Base-by-base conservation (phyloP, 2,888 invertebrate genomes). In the Aethes cnicana region DNA sequence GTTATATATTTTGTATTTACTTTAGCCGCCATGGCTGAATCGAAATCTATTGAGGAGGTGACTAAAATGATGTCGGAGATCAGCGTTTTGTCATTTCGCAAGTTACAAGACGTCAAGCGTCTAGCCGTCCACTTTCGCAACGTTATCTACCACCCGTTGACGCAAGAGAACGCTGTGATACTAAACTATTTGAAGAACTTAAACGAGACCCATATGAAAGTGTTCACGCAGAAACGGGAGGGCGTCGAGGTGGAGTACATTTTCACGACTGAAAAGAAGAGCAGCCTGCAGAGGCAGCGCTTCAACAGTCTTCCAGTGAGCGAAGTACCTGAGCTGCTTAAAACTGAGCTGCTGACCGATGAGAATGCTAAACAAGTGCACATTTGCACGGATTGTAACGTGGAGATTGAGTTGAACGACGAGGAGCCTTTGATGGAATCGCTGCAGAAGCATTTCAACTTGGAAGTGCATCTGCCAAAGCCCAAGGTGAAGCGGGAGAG, bases 351-450 rank as follows among this genome's bases (percentile, higher is more conserved):
- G 1, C 44, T 79, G 4, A 75, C 69, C 0, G 72, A 66, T 0
- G 86, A 81, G 1, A 74, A 81, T 9, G 85, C 87, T 0, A 78
- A 80, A 16, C 89, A 84, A 53, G 83, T 89, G 1, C 89, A 89
- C 52, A 88, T 89, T 6, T 89, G 89, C 62, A 86, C 83, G 0
- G 89, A 89, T 42, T 89, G 89, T 46, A 65, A 86, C 36, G 75
- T 87, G 0, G 87, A 88, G 52, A 88, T 89, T 0, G 86, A 87
- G 37, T 26, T 88, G 48, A 82, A 81, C 12, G 87, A 88, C 5
- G 88, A 89, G 7, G 81, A 80, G 21, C 89, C 88, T 0, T 46
- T 89, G 1, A 87, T 88, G 86, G 88, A 89, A 59, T 86, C 86
- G 0, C 65, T 89, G 0, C 86, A 88, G 56, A 83, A 80, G 41